A percentile compares a stretch with the other conserved stretches of the same genome.
Evolutionary conservation across 2,888 invertebrate species (phyloP).

Genomic region (Platycnemis pennipes): DNA sequence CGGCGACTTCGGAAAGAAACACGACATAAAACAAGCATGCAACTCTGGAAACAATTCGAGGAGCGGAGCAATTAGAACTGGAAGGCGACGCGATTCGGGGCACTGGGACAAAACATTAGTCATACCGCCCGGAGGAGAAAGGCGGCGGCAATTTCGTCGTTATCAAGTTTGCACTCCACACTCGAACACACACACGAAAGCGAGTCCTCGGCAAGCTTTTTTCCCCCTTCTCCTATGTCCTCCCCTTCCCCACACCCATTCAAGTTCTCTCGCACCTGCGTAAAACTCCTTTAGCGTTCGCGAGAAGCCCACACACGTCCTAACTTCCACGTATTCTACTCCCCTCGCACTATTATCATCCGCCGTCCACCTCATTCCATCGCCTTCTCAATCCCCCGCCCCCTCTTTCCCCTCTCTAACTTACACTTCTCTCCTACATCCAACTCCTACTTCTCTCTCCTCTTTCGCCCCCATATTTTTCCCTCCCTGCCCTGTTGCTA

Average conservation of each 20-base stretch:
- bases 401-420: neutral
- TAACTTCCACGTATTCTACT: neutral
- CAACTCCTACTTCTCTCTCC: neutral
- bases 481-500: neutral
- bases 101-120: conserved; percentile 11
- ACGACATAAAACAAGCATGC: neutral
- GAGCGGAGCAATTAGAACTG: neutral
- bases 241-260: neutral
- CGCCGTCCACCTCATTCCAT: neutral
- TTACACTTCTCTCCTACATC: neutral
- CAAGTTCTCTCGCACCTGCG: neutral
- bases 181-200: neutral
- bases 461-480: neutral
- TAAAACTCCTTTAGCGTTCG: neutral
- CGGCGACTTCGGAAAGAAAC: neutral
- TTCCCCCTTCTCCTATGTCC: neutral
- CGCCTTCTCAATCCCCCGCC: neutral
- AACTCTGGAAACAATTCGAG: neutral
- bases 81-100: neutral
- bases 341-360: neutral
- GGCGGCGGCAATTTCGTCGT: neutral
- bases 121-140: neutral
- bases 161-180: neutral
- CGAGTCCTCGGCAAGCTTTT: no score
- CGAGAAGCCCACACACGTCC: neutral